phyloP scores from a whole-genome alignment of 1,140 invertebrate genomes.

The Sycophila sp. region DNA sequence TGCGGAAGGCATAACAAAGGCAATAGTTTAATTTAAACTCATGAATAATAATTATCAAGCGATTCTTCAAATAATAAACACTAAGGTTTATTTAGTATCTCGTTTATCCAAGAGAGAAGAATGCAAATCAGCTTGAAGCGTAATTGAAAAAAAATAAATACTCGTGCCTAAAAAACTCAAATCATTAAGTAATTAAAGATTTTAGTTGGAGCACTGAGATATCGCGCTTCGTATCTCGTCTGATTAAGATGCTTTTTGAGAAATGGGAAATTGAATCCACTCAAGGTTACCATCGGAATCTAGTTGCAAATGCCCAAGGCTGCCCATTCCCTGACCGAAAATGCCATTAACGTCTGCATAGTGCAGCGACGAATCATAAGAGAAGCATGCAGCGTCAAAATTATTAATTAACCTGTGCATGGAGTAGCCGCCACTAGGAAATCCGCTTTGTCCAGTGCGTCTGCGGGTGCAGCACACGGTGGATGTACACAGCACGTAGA shows the following conservation, averaged over 20 bases:
- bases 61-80: too few species aligned
- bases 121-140: too few species aligned
- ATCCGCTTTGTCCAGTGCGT: conserved; percentile 62
- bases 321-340: conserved; percentile 52
- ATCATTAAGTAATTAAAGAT: too few species aligned
- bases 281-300: conserved; percentile 49
- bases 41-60: too few species aligned
- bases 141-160: too few species aligned
- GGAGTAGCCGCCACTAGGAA: conserved; percentile 57
- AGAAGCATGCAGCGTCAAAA: conserved; percentile 59
- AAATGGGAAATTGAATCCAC: conserved; percentile 25
- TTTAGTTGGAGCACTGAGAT: too few species aligned
- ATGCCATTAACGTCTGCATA: conserved; percentile 48
- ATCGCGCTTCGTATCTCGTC: neutral
- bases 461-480: conserved; percentile 48
- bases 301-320: conserved; percentile 43
- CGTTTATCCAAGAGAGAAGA: too few species aligned
- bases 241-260: neutral
- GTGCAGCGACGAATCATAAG: conserved; percentile 50
- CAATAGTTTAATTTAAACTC: too few species aligned
- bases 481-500: neutral
- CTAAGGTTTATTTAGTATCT: too few species aligned
- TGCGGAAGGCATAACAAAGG: too few species aligned
- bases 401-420: conserved; percentile 65
- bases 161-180: too few species aligned